Conservation (phyloP, 2,113 vertebrate species). For the Xiphophorus maculatus region DNA sequence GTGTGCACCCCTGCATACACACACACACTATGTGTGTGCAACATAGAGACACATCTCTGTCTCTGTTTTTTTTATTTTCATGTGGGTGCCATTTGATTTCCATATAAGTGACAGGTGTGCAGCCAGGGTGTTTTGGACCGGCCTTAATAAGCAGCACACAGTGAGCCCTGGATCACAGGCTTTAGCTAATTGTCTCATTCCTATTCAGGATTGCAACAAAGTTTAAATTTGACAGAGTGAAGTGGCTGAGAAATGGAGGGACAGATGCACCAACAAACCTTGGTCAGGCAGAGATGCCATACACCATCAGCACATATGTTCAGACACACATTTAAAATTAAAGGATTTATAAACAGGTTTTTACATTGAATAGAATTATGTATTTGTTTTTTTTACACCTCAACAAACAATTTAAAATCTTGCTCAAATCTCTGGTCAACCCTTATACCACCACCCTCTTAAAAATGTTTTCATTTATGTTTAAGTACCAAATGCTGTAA, state of each 20-base stretch:
- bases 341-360: too few relatives aligned
- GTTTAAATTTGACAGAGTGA: constrained; percentile 14
- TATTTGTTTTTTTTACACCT: too few relatives aligned
- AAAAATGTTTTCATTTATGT: too few relatives aligned
- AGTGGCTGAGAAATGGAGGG: constrained; percentile 8
- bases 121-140: constrained; percentile 25
- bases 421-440: too few relatives aligned
- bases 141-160: constrained; percentile 36
- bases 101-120: constrained; percentile 34
- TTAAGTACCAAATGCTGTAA: too few relatives aligned
- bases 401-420: too few relatives aligned
- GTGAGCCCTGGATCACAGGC: constrained; percentile 42
- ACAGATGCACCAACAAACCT: constrained; percentile 5
- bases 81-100: constrained; percentile 22
- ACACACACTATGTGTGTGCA: too few relatives aligned
- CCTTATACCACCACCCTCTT: too few relatives aligned
- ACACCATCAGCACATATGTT: neutral
- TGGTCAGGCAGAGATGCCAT: neutral
- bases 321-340: neutral
- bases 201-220: constrained; percentile 17
- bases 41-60: constrained; percentile 1
- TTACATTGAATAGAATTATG: too few relatives aligned
- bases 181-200: constrained; percentile 57
- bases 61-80: neutral
- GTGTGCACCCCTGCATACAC: too few relatives aligned